Base-by-base conservation (phyloP, 1,140 invertebrate genomes). In the Aphidius ervi region DNA sequence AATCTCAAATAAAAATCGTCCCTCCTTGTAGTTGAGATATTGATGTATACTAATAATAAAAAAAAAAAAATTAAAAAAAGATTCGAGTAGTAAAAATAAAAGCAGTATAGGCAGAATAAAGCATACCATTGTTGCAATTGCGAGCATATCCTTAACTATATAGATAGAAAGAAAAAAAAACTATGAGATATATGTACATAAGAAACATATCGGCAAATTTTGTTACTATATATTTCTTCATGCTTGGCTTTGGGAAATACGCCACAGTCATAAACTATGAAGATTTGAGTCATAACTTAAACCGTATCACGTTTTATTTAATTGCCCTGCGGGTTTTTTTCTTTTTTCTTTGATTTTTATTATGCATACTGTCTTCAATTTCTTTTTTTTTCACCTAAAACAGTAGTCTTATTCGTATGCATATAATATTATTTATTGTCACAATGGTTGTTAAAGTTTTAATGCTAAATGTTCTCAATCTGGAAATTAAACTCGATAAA, bases 231-330 rank as follows among this genome's bases (percentile, higher is more conserved):
- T 53, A 8, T 62, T 61, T 66, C 67, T 78, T 78, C 77, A 74
- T 68, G 66, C 63, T 61, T 67, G 70, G 75, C 76, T 80, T 76
- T 79, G 75, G 79, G 75, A 70, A 79, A 77, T 74, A 76, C 71
- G 72, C 71, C 56, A 66, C 46, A 68, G 70, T 68, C 73, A 71
- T 79, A 78, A 79, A 78, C 74, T 69, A 77, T 79, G 77, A 78
- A 79, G 76, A 78, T 78, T 76, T 75, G 60, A 73, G 77, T 76
- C 76, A 79, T 80, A 80, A 80, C 78, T 79, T 69, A 74, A 74
- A 76, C 65, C 74, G 71, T 76, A 79, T 78, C 74, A 73, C 78
- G 74, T 80, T 80, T 80, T 80, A 80, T 80, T 80, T 80, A 80
- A 80, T 80, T 80, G 78, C 75, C 70, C 66, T 61, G 68, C 66